These are phyloP conservation scores for Syngnathus acus DNA, from an alignment of 2,797 vertebrate species.

Conservation along the genomic window DNA sequence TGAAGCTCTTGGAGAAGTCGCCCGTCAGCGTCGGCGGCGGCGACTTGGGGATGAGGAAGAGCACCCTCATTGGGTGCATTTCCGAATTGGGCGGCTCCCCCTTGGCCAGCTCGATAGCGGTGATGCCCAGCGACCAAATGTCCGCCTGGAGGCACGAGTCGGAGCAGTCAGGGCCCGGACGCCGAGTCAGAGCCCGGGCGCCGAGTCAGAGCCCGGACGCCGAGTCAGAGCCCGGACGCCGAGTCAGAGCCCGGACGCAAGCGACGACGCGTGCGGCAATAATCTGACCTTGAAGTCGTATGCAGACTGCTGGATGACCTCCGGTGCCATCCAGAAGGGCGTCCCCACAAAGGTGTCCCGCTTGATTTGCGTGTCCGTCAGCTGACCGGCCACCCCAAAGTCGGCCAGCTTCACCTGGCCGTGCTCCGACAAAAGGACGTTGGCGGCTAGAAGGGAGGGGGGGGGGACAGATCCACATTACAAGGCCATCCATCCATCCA, in stretches of 20 bases:
- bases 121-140: constrained; percentile 93
- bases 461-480: no score
- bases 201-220: no score
- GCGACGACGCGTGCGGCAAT: no score
- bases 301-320: constrained; percentile 91
- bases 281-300: constrained; percentile 84
- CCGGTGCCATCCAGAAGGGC: constrained; percentile 94
- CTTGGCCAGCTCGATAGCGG: constrained; percentile 88
- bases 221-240: no score
- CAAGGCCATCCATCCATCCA: no score
- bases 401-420: constrained; percentile 92
- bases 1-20: constrained; percentile 86
- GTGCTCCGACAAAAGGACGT: constrained; percentile 86
- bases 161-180: no score
- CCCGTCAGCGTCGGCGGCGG: constrained; percentile 82
- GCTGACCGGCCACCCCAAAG: constrained; percentile 88
- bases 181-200: no score
- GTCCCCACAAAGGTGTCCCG: constrained; percentile 92
- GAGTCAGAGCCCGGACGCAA: no score
- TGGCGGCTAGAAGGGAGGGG: constrained; percentile 47
- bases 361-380: constrained; percentile 93
- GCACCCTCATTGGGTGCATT: constrained; percentile 88
- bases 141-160: constrained; percentile 72
- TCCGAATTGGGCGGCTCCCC: constrained; percentile 90
- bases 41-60: constrained; percentile 93